phyloP scores from a whole-genome alignment of 2,888 invertebrate genomes.

The Hylaea fasciaria region DNA sequence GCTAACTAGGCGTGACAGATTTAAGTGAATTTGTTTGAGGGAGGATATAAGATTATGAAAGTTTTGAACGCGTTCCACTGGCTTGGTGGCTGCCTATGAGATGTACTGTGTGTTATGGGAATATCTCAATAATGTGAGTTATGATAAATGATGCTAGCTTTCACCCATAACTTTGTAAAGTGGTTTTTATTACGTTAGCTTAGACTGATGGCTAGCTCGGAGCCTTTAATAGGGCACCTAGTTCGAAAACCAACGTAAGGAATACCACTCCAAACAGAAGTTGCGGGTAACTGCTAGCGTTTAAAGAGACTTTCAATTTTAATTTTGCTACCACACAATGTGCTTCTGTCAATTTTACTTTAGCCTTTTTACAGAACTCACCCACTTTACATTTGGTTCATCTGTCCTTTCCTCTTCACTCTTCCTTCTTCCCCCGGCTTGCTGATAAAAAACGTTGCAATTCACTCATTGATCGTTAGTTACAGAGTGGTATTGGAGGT shows the following conservation, averaged over 20 bases:
- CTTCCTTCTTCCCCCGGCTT: slow-evolving; percentile 59
- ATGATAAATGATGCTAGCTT: no score
- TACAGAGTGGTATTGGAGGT: slow-evolving; percentile 97
- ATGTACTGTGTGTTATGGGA: neutral
- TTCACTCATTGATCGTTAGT: slow-evolving; percentile 90
- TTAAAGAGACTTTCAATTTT: no score
- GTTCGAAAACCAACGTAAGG: no score
- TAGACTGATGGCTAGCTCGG: no score
- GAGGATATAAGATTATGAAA: neutral
- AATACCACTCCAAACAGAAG: no score
- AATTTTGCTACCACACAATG: slow-evolving; percentile 4
- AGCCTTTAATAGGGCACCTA: no score
- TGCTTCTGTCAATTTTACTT: slow-evolving; percentile 7
- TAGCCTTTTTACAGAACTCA: slow-evolving; percentile 10
- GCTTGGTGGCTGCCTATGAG: neutral
- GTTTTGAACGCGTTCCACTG: neutral
- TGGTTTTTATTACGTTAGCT: no score
- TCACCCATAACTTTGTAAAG: no score
- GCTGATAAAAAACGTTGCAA: slow-evolving; percentile 73
- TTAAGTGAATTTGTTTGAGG: slow-evolving; percentile 6
- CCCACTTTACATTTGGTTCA: slow-evolving; percentile 24
- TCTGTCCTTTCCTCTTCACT: slow-evolving; percentile 52
- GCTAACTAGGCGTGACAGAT: slow-evolving; percentile 10
- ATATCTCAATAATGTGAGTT: no score
- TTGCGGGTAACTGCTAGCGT: no score